Evolutionary conservation across 2,888 invertebrate genomes (phyloP).

Genomic region (Xestoiulus laeticollis): DNA sequence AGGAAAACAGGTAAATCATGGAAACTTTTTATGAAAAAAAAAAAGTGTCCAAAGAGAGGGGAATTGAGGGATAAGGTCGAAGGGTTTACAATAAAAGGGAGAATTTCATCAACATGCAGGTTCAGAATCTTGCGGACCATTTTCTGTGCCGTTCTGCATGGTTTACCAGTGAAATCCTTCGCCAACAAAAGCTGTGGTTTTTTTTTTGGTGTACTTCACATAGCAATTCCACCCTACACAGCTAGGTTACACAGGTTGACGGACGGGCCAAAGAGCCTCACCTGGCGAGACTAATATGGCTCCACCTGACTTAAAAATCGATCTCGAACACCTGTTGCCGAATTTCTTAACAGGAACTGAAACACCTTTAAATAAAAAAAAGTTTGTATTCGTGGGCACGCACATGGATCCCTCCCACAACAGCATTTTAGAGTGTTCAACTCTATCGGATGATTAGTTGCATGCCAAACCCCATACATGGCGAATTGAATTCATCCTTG

Average conservation of each 20-base stretch:
- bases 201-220: background rate
- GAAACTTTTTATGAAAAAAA: background rate
- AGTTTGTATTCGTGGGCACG: background rate
- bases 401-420: background rate
- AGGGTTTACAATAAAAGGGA: slow-evolving; percentile 26
- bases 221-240: too few species aligned
- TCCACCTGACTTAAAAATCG: slow-evolving; percentile 26
- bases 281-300: slow-evolving; percentile 26
- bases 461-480: background rate
- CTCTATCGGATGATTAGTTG: background rate
- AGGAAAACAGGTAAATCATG: background rate
- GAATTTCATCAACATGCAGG: background rate
- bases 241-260: background rate
- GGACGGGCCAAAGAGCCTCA: slow-evolving; percentile 26
- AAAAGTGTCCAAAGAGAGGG: background rate
- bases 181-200: background rate
- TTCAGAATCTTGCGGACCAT: background rate
- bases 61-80: slow-evolving; percentile 7
- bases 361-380: background rate
- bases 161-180: background rate
- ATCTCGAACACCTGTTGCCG: background rate
- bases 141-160: background rate
- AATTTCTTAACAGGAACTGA: background rate
- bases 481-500: background rate
- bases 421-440: background rate